Base-by-base conservation (phyloP, 2,797 vertebrate species). In the Malacoctenus gilli region DNA sequence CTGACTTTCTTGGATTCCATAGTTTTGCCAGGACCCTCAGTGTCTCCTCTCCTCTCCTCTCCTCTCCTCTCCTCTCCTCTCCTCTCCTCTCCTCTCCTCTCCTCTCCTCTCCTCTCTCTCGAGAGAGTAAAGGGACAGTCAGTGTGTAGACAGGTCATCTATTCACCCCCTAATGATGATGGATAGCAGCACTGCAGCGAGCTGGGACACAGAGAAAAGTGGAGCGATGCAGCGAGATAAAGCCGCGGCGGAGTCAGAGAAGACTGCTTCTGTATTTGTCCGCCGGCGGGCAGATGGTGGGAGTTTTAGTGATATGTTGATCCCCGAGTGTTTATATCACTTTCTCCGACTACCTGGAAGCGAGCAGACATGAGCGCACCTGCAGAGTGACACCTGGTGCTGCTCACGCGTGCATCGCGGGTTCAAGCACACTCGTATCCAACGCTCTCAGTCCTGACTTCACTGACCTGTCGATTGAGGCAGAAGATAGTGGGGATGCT, bases 131-230 rank as follows among this genome's bases (percentile, higher is more conserved):
- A 69, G 62, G 75, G 72, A 75, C 62, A 70, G 71, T 52, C 69
- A 50, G 56, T 51, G 61, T 79, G 83, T 72, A 70, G 84, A 83
- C 80, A 73, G 81, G 80, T 73, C 84, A 86, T 89, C 75, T 77
- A 79, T 86, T 79, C 42, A 2, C 69, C 68, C 64, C 77, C 82
- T 88, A 91, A 89, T 89, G 85, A 82, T 85, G 86, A 89, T 67
- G 50, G 85, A 89, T 87, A 72, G 82, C 68, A 51, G 34, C 18
- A 55, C 58, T 77, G 66, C 75, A 43, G 59, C 63, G 70, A 57
- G 77, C 50, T 9, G 43, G 74, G 75, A 67, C 47, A 42, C 50
- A 55, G 67, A 67, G 64, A 43, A 79, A 82, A 77, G 72, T 68
- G 65, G 65, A 70, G 66, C 63, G 19, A 82, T 72, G 63, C 67